A percentile compares a stretch with the other conserved stretches of the same genome.
Evolutionary conservation across 2,113 vertebrate species (phyloP).

Genomic region (Oryzias celebensis): DNA sequence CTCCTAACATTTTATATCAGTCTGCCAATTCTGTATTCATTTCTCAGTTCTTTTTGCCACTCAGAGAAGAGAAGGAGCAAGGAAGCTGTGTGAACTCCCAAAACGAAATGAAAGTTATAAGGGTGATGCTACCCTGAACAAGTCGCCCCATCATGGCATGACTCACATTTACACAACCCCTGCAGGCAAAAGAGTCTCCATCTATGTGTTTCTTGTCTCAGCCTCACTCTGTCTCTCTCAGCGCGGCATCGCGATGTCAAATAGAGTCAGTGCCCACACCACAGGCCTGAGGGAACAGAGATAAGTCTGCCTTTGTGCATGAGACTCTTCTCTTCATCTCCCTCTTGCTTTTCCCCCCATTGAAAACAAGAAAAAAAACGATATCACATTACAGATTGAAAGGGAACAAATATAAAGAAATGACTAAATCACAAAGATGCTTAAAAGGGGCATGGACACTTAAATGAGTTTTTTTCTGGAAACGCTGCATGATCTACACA

Average conservation of each 20-base stretch:
- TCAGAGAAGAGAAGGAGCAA: constrained; percentile 28
- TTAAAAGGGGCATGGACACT: background rate
- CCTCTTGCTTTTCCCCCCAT: constrained; percentile 22
- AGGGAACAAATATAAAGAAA: background rate
- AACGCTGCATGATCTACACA: background rate
- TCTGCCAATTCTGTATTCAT: constrained; percentile 42
- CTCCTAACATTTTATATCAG: constrained; percentile 27
- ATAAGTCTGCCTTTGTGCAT: constrained; percentile 64
- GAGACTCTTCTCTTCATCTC: constrained; percentile 55
- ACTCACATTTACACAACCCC: constrained; percentile 70
- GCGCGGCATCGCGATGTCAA: constrained; percentile 66
- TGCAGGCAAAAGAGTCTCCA: constrained; percentile 60
- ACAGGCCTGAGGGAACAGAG: constrained; percentile 65
- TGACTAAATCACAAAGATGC: constrained; percentile 11
- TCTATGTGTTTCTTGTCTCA: constrained; percentile 58
- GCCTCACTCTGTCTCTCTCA: constrained; percentile 65
- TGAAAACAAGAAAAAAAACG: background rate
- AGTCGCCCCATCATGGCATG: constrained; percentile 65
- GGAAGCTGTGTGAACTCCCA: constrained; percentile 61
- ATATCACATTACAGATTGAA: constrained; percentile 19
- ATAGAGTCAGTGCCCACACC: constrained; percentile 73
- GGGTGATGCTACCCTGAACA: constrained; percentile 62
- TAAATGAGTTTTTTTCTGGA: constrained; percentile 1
- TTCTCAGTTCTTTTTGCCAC: constrained; percentile 34
- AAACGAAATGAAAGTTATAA: constrained; percentile 64